Conservation (phyloP, 1,140 invertebrate species). For the Megathymus violae region DNA sequence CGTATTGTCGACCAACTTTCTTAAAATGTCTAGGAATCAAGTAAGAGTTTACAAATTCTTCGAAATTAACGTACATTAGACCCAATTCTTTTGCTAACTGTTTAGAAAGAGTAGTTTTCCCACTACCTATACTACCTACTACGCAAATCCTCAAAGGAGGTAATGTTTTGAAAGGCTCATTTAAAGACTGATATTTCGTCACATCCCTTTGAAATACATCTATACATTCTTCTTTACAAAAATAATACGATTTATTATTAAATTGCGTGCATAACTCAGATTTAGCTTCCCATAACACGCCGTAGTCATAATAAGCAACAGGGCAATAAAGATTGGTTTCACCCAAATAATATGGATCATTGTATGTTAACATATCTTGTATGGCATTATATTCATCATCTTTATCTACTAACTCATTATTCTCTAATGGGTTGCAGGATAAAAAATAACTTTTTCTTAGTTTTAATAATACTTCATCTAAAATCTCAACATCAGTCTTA, state of each 20-base stretch:
- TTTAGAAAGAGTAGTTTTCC: conserved; percentile 80
- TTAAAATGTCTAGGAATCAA: conserved; percentile 69
- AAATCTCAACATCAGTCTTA: conserved; percentile 65
- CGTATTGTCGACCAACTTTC: conserved; percentile 65
- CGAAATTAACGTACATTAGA: conserved; percentile 80
- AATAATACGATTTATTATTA: conserved; percentile 81
- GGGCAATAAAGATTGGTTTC: conserved; percentile 85
- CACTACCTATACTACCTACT: conserved; percentile 80
- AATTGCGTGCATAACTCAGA: conserved; percentile 78
- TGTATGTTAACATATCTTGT: conserved; percentile 58
- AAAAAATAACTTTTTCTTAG: conserved; percentile 60
- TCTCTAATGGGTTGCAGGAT: conserved; percentile 42
- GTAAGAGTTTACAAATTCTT: conserved; percentile 60
- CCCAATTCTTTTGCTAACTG: conserved; percentile 82
- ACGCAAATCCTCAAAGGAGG: conserved; percentile 84
- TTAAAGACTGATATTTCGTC: conserved; percentile 67
- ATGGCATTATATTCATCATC: conserved; percentile 53
- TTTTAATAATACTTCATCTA: conserved; percentile 68
- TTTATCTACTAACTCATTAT: conserved; percentile 54
- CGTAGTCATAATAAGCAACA: conserved; percentile 76
- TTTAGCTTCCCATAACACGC: conserved; percentile 85
- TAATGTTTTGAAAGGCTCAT: conserved; percentile 65
- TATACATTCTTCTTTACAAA: conserved; percentile 72
- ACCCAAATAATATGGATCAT: conserved; percentile 74
- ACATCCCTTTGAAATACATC: conserved; percentile 76